A percentile compares a stretch with the other conserved stretches of the same genome.
Evolutionary conservation across 2,888 invertebrate genomes (phyloP).

Genomic region (Taphrorychus bicolor): DNA sequence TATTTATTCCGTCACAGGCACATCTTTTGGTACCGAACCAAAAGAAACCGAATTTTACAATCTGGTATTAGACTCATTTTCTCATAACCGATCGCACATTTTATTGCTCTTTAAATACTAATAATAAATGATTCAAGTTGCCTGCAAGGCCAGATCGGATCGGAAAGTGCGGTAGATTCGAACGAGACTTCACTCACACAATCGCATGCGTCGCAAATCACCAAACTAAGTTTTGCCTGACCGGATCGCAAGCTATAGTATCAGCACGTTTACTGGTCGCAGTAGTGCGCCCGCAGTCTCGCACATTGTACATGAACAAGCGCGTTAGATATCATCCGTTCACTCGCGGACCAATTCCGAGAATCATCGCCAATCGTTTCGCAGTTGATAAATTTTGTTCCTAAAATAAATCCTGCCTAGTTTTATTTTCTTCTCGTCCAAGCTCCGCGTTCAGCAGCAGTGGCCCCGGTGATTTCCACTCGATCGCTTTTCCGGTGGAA

Average conservation of each 20-base stretch:
- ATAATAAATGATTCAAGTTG: conserved; percentile 1
- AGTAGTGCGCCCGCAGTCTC: conserved; percentile 19
- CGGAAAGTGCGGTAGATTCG: not conserved
- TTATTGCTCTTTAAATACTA: not conserved
- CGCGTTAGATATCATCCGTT: conserved; percentile 11
- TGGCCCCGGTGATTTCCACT: conserved; percentile 1
- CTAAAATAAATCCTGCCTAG: conserved; percentile 37
- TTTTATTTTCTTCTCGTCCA: conserved; percentile 21
- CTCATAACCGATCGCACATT: too few species aligned
- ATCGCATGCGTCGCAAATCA: conserved; percentile 16
- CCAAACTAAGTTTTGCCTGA: conserved; percentile 19
- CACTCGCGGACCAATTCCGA: conserved; percentile 25
- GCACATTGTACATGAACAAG: too few species aligned
- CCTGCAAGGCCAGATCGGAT: conserved; percentile 8
- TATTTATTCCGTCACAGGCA: too few species aligned
- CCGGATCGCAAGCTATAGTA: conserved; percentile 11
- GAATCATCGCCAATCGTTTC: conserved; percentile 28
- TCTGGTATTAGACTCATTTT: too few species aligned
- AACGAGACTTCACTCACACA: not conserved
- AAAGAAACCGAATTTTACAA: too few species aligned
- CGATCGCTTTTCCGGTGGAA: not conserved
- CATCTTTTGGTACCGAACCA: too few species aligned
- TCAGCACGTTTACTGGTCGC: conserved; percentile 25
- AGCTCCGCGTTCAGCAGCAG: conserved; percentile 21
- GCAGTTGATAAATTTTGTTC: conserved; percentile 28